Evolutionary conservation across 2,797 vertebrate genomes (phyloP), one percentile per base, ranked within the genome.

Genomic region (Xenops minutus): DNA sequence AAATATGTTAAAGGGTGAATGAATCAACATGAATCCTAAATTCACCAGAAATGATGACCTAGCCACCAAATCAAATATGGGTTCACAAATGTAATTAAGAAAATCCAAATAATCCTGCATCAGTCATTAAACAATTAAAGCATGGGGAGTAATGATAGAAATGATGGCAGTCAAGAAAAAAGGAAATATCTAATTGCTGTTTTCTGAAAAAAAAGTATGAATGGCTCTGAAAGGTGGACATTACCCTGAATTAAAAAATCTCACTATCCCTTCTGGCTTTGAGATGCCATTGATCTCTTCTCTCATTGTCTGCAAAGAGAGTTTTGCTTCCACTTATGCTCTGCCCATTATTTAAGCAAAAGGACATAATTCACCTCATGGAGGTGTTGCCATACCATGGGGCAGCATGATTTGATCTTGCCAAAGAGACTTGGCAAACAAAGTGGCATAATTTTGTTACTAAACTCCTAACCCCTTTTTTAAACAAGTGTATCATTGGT

Each of bases 21-120:
- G 48, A 67, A 74, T 71, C 77, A 76, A 79, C 74, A 51, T 21
- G 49, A 67, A 73, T 63, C 51, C 86, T 79, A 74, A 92, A 90
- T 86, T 88, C 71, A 74, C 34, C 44, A 74, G 48, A 71, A 95
- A 84, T 36, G 30, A 55, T 76, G 91, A 91, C 85, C 85, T 79
- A 43, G 48, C 27, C 2, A 16, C 37, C 41, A 82, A 94, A 88
- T 92, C 88, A 95, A 95, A 89, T 71, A 51, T 4, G 10, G 19
- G 67, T 79, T 95, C 22, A 32, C 56, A 95, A 77, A 85, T 27
- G 54, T 92, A 93, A 96, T 94, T 94, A 96, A 79, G 89, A 85
- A 92, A 95, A 95, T 92, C 74, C 92, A 85, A 96, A 95, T 34
- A 61, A 83, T 61, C 41, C 37, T 41, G 30, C 0, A 0, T 85